Conservation (phyloP, 2,888 invertebrate species). For the Cheilosia variabilis region DNA sequence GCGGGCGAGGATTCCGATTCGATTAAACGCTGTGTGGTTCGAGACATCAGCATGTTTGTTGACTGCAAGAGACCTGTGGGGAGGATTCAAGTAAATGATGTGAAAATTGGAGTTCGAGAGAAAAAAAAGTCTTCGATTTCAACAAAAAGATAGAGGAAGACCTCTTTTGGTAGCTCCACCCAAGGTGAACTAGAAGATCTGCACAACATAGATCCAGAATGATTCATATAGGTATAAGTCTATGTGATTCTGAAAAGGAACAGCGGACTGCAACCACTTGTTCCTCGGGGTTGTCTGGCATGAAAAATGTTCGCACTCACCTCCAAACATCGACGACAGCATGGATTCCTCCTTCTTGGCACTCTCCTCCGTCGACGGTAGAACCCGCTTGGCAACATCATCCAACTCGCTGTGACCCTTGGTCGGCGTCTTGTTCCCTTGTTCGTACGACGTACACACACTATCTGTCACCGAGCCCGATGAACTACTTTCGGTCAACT, state of each 20-base stretch:
- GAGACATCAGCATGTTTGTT: slow-evolving; percentile 83
- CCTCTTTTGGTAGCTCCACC: no score
- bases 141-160: no score
- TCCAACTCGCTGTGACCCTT: slow-evolving; percentile 29
- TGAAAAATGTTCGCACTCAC: slow-evolving; percentile 78
- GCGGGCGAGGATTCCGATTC: slow-evolving; percentile 79
- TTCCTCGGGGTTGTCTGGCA: neutral
- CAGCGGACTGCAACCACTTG: no score
- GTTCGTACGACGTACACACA: slow-evolving; percentile 86
- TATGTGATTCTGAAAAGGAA: no score
- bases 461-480: slow-evolving; percentile 87
- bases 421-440: slow-evolving; percentile 76
- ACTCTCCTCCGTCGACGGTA: slow-evolving; percentile 40
- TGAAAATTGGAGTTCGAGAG: neutral
- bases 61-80: slow-evolving; percentile 84
- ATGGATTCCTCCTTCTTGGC: slow-evolving; percentile 78
- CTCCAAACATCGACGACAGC: slow-evolving; percentile 83
- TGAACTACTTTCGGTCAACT: slow-evolving; percentile 86
- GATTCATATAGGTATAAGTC: no score
- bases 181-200: no score
- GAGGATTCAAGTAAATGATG: neutral
- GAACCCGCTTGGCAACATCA: slow-evolving; percentile 9
- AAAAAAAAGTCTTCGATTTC: neutral
- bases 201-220: no score
- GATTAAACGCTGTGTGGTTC: slow-evolving; percentile 80